Evolutionary conservation across 92 coral and sea anemone genomes (phyloP), one percentile per base, ranked within the genome.

Genomic region (Porites divaricata): DNA sequence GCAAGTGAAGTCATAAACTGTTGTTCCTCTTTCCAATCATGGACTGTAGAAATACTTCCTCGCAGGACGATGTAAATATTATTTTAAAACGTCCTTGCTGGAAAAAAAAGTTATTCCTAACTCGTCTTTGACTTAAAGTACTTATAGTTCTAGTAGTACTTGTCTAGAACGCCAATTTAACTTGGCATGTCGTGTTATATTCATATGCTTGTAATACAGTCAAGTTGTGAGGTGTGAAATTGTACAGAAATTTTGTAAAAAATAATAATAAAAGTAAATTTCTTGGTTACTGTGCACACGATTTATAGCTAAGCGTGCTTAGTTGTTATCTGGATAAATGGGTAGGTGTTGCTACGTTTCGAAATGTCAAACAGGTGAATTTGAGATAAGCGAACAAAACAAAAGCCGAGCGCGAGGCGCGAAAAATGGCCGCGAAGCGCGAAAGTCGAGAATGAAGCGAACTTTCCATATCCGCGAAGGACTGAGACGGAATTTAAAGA

Each of bases 221-320:
- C 23, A 45, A 20, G 22, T 63, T 21, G 63, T 78, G 62, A 51
- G 0, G 83, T 51, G 63, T 45, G 73, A 54, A 21, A 23, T 22
- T 78, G 83, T 51, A 78, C 83, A 78, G 68, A 65, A 25, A 23
- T 2, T 78, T 22, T 78, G 83, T 78, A 78, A 49, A 65, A 69
- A 69, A 28, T 11, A 69, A 69, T 14, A 15, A 53, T 15, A 54
- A 54, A 9, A 54, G 45, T 6, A 4, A 35, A 35, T 35, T 35
- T 35, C 45, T 35, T 35, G 45, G 45, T 35, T 35, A 6, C 5
- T 35, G 45, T 35, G 45, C 45, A 35, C 45, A 35, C 5, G 45
- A 35, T 2, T 35, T 35, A 5, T 35, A 35, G 35, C 45, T 35
- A 35, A 35, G 7, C 45, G 45, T 35, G 45, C 4, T 35, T 2